Base-by-base conservation (phyloP, 2,797 vertebrate genomes). In the Sphaeramia orbicularis region DNA sequence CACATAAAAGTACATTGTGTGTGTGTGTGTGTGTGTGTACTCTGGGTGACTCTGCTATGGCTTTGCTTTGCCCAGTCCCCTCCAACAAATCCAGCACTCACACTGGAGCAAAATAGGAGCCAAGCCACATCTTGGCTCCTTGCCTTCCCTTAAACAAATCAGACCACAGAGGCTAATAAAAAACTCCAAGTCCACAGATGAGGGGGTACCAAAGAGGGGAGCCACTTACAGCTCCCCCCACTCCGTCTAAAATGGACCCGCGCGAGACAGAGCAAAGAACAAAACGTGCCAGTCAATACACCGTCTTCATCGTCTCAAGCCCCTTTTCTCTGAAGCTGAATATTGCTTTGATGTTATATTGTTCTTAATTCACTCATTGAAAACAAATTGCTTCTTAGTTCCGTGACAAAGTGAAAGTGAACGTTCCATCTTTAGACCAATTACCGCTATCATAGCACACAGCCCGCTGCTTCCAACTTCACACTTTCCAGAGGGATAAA, bases 101-200 rank as follows among this genome's bases (percentile, higher is more conserved):
- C 73, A 83, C 80, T 88, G 83, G 85, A 87, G 84, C 74, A 86
- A 87, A 93, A 88, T 68, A 74, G 53, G 55, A 87, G 90, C 87
- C 83, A 86, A 89, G 80, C 86, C 89, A 88, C 86, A 87, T 89
- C 67, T 92, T 93, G 91, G 89, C 91, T 87, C 84, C 65, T 82
- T 64, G 81, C 89, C 90, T 86, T 48, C 76, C 71, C 87, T 90
- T 85, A 90, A 91, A 92, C 90, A 92, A 91, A 93, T 92, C 89
- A 88, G 87, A 87, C 91, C 88, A 89, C 78, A 83, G 91, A 90
- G 82, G 80, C 88, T 87, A 92, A 91, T 92, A 91, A 90, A 91
- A 84, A 84, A 74, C 62, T 74, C 52, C 2, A 10, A 72, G 76
- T 83, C 78, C 76, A 78, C 78, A 84, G 71, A 83, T 60, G 44